Base-by-base conservation (phyloP, 1,140 invertebrate genomes). In the Danaus melanippus region DNA sequence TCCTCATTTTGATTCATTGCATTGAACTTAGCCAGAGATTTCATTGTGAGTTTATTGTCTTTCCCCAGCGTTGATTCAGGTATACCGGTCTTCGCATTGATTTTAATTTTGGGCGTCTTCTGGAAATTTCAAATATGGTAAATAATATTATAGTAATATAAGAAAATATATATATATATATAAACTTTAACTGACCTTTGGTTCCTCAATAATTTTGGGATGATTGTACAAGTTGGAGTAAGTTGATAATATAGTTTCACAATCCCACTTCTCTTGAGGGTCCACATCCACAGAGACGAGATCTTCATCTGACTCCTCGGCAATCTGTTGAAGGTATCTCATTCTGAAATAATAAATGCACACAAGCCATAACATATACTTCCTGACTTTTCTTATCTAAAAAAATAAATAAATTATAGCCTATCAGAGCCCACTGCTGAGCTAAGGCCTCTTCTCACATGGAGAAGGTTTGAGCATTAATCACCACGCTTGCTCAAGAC, bases 151-250 rank as follows among this genome's bases (percentile, higher is more conserved):
- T 21, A 32, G 6, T 32, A 32, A 32, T 32, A 7, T 32, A 32
- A 32, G 21, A 32, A 32, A 32, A 32, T 32, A 32, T 32, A 32
- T 32, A 3, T 32, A 32, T 3, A 32, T 7, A 32, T 32, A n/a
- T 32, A 32, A 32, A 0, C 7, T 7, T 7, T 7, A 32, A 53
- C 17, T 46, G 68, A 93, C 92, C 69, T 91, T 92, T 1, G 92
- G 91, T 64, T 96, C 95, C 47, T 89, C 87, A 60, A 98, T 98
- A 6, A 97, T 49, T 85, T 94, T 95, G 0, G 96, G 96, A 88
- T 95, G 94, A 85, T 98, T 97, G 71, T 96, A 96, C 46, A 95
- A 88, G 73, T 93, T 97, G 8, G 95, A 97, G 79, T 97, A 96
- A 2, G 94, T 96, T 12, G 93, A 94, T 8, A 97, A 79, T 73